Evolutionary conservation across 2,797 vertebrate species (phyloP).

Genomic region (Cynodonichthys magdalenae): DNA sequence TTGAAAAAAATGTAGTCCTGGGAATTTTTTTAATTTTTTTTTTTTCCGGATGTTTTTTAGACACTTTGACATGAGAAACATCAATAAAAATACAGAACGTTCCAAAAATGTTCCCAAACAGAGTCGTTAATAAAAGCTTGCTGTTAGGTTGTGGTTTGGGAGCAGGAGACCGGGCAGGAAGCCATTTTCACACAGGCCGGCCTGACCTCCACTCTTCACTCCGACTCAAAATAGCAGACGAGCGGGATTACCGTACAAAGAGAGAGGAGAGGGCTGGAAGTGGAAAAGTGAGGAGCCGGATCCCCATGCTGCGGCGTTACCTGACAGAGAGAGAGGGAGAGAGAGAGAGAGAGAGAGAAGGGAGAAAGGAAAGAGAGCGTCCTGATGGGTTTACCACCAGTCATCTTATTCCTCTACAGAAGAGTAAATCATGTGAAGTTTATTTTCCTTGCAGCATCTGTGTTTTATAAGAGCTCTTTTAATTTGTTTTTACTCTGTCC

Average conservation of each 20-base stretch:
- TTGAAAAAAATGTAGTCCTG: not conserved
- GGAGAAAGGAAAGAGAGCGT: constrained; percentile 7
- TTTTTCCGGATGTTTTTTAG: constrained; percentile 5
- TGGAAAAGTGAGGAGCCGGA: constrained; percentile 30
- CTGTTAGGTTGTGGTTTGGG: constrained; percentile 63
- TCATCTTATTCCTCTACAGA: constrained; percentile 85
- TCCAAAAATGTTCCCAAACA: constrained; percentile 62
- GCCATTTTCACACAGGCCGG: constrained; percentile 82
- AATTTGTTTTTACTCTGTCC: constrained; percentile 95
- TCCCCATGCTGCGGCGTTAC: constrained; percentile 37
- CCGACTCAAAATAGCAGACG: constrained; percentile 76
- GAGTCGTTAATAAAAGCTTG: constrained; percentile 61
- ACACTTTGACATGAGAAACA: constrained; percentile 59
- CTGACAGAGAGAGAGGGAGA: constrained; percentile 45
- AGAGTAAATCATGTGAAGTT: constrained; percentile 92
- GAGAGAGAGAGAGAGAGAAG: no score
- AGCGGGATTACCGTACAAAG: constrained; percentile 49
- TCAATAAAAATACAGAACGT: constrained; percentile 55
- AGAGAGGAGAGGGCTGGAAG: not conserved
- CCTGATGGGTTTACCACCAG: constrained; percentile 94
- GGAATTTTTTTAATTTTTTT: not conserved
- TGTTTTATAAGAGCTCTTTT: constrained; percentile 96
- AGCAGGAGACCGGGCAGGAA: constrained; percentile 71
- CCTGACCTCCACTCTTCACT: constrained; percentile 70
- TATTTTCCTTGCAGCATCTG: constrained; percentile 98